Percentiles rank a stretch among this genome's conserved stretches.
Evolutionary conservation across 2,113 vertebrate genomes (phyloP).

Genomic region (Sinosuthora webbiana): DNA sequence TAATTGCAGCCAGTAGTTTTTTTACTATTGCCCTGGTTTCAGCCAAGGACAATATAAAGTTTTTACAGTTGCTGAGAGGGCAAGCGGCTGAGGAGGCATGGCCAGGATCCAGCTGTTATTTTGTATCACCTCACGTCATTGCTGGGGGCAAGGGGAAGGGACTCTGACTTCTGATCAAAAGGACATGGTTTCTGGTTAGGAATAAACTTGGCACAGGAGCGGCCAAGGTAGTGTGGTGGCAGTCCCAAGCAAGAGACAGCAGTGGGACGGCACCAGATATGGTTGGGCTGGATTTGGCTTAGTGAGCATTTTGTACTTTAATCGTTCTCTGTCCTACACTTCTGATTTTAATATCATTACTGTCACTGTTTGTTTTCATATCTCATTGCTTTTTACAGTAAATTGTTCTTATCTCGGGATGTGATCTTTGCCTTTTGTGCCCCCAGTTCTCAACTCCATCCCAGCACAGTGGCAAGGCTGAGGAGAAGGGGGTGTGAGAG

Average conservation of each 20-base stretch:
- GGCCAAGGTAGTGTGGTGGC: too few relatives aligned
- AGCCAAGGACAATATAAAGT: not conserved
- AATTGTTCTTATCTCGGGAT: not conserved
- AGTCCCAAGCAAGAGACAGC: not conserved
- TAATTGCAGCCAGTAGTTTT: not conserved
- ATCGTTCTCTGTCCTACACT: too few relatives aligned
- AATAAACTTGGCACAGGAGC: not conserved
- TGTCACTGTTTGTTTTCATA: not conserved
- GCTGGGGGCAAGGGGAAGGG: not conserved
- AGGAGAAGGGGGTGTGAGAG: not conserved
- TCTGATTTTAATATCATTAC: not conserved
- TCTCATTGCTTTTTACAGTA: not conserved
- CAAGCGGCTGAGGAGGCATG: not conserved
- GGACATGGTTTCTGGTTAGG: accelerated
- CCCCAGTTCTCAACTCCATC: not conserved
- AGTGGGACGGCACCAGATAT: accelerated
- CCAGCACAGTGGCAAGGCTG: not conserved
- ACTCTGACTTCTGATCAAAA: not conserved
- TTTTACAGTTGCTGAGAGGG: not conserved
- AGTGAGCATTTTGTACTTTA: not conserved
- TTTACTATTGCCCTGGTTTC: not conserved
- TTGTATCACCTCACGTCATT: not conserved
- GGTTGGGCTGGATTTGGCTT: accelerated
- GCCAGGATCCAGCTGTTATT: not conserved
- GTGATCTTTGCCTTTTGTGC: not conserved